phyloP scores from a whole-genome alignment of 2,113 vertebrate genomes.

The Dromaius novaehollandiae region DNA sequence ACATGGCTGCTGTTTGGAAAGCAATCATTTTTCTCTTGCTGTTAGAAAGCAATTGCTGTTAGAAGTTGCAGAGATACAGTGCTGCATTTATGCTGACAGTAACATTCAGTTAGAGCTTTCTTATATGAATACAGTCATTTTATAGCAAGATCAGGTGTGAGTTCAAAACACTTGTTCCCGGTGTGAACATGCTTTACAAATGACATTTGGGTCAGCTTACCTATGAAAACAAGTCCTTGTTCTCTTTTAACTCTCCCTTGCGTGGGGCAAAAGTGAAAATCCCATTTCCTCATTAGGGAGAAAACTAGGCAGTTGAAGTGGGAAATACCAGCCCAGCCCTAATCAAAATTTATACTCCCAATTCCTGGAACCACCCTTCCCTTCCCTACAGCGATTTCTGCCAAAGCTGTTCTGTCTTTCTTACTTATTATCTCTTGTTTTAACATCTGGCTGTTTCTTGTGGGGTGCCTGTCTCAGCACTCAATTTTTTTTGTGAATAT shows the following conservation, averaged over 20 bases:
- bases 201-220: background rate
- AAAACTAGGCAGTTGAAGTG: constrained; percentile 62
- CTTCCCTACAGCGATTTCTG: constrained; percentile 66
- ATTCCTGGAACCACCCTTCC: constrained; percentile 72
- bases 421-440: constrained; percentile 14
- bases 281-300: constrained; percentile 46
- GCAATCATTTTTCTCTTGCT: background rate
- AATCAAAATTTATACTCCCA: constrained; percentile 57
- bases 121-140: background rate
- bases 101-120: background rate
- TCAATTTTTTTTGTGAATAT: background rate
- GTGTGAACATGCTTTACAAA: background rate
- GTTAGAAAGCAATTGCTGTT: background rate
- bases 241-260: background rate
- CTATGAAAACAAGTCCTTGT: background rate
- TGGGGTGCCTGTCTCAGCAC: background rate
- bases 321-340: constrained; percentile 71
- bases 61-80: background rate
- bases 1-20: background rate
- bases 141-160: background rate
- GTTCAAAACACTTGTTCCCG: background rate
- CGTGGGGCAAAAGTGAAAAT: constrained; percentile 31
- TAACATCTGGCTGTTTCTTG: constrained; percentile 39
- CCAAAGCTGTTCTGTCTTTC: constrained; percentile 36
- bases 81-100: background rate